These are phyloP conservation scores for Hyphantria cunea DNA, from an alignment of 1,140 invertebrate genomes.

Conservation along the genomic window DNA sequence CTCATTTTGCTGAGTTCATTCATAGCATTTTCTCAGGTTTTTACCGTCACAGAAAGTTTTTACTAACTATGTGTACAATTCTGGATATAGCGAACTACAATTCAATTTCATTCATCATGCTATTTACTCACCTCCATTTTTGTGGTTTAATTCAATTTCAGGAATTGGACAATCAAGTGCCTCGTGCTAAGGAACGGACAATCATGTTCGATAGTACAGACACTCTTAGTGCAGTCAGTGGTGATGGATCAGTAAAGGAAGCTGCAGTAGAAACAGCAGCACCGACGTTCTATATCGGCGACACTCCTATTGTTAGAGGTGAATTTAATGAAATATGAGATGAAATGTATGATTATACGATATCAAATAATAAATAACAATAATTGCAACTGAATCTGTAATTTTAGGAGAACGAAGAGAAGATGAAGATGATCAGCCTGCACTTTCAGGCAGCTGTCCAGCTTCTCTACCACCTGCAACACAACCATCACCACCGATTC, in stretches of 20 bases:
- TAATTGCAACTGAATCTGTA: no score
- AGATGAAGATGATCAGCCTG: slow-evolving; percentile 56
- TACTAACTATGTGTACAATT: no score
- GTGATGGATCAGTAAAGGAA: slow-evolving; percentile 70
- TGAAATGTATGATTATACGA: neutral
- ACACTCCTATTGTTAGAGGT: slow-evolving; percentile 77
- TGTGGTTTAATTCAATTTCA: no score
- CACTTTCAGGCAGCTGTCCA: slow-evolving; percentile 68
- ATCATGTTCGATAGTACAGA: slow-evolving; percentile 80
- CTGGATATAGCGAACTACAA: no score
- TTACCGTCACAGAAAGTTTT: no score
- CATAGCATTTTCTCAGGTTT: no score
- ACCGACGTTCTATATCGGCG: slow-evolving; percentile 78
- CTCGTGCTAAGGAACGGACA: slow-evolving; percentile 74
- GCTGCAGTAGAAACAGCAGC: slow-evolving; percentile 65
- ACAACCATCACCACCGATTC: slow-evolving; percentile 64
- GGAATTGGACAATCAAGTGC: slow-evolving; percentile 64
- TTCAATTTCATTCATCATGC: no score
- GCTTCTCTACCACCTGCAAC: slow-evolving; percentile 64
- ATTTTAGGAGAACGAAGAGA: slow-evolving; percentile 49
- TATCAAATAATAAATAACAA: no score
- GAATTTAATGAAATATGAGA: neutral
- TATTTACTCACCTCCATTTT: no score
- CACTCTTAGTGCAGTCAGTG: slow-evolving; percentile 73
- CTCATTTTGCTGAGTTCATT: no score